Base-by-base conservation (phyloP, 2,888 invertebrate species). In the Tridacna gigas region DNA sequence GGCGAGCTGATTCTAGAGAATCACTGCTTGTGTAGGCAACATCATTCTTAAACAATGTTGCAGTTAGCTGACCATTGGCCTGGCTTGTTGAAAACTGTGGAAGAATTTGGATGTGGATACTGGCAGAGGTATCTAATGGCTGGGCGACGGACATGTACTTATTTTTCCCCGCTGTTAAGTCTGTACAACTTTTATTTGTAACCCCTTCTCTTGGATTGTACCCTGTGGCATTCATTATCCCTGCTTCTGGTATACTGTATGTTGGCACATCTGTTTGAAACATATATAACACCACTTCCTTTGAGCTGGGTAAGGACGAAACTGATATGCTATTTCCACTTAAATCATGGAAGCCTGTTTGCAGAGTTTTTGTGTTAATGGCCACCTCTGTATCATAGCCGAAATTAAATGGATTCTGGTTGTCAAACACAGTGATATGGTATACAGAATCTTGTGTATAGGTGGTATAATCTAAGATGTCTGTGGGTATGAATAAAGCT, bases 381-480 rank as follows among this genome's bases (percentile, higher is more conserved):
- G 76, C 51, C 0, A 80, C 37, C 25, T 77, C 48, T 4, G 63
- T 74, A 12, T 73, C 69, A 61, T 82, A 86, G 20, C 90, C 90
- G 82, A 89, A 91, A 18, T 87, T 88, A 60, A 86, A 91, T 11
- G 90, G 91, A 77, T 90, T 91, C 0, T 79, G 37, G n/a, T 77
- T 79, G 47, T 86, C 86, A 22, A 88, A 82, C 74, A 88, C 80
- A 67, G 89, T 74, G 12, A 90, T 66, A 75, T 89, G 89, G 37
- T 88, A 88, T 0, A 90, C 82, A 26, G 74, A 84, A 63, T 28
- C 82, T 69, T 73, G 80, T 13, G 60, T 75, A 60, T 83, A 87
- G 15, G 51, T 61, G 22, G 65, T 82, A 76, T 74, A 28, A 13
- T 69, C 51, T 4, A 86, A 37, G 28, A 83, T 25, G 66, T 79